These are phyloP conservation scores for Mobula hypostoma DNA, from an alignment of 2,113 vertebrate genomes.

Conservation along the genomic window DNA sequence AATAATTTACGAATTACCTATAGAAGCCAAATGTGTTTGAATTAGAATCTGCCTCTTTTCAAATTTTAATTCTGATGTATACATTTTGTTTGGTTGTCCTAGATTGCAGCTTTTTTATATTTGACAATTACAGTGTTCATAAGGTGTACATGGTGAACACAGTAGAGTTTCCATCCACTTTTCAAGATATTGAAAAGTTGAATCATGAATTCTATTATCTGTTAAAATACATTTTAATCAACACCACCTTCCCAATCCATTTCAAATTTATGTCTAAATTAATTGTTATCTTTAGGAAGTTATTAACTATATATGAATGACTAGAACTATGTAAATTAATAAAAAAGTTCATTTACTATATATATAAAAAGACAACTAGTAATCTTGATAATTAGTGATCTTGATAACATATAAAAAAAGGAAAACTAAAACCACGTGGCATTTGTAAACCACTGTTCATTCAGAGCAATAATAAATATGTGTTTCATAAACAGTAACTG, in stretches of 20 bases:
- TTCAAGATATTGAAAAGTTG: background rate
- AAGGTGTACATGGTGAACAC: background rate
- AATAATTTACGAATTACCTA: background rate
- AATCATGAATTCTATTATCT: background rate
- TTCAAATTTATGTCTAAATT: background rate
- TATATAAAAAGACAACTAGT: background rate
- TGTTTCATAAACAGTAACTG: conserved; percentile 31
- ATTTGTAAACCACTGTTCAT: conserved; percentile 29
- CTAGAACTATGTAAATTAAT: background rate
- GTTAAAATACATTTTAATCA: background rate
- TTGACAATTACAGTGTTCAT: background rate
- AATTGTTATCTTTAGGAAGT: background rate
- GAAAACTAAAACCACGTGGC: background rate
- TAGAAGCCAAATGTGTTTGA: background rate
- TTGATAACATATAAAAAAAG: background rate
- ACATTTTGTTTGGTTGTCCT: background rate
- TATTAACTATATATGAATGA: background rate
- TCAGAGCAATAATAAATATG: conserved; percentile 22
- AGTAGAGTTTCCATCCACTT: background rate
- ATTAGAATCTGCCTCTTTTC: background rate
- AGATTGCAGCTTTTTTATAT: background rate
- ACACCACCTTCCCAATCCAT: background rate
- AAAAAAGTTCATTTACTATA: background rate
- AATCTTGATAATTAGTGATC: background rate
- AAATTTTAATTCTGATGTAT: background rate